Percentiles rank a stretch among this genome's conserved stretches.
These are phyloP conservation scores for Adela reaumurella DNA, from an alignment of 2,888 invertebrate species.

Conservation along the genomic window DNA sequence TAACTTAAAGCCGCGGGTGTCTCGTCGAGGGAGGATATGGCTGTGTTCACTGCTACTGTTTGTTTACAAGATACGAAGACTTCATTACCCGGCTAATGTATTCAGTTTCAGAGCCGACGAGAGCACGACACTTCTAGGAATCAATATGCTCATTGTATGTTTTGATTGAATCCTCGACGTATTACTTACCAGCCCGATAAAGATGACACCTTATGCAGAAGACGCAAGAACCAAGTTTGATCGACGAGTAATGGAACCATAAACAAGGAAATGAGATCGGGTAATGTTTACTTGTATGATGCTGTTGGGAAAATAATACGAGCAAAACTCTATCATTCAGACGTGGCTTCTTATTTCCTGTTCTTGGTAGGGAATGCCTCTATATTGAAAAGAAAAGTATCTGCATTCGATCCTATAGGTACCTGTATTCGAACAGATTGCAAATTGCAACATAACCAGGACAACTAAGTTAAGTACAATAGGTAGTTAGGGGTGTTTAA, in stretches of 20 bases:
- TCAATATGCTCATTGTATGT: constrained; percentile 40
- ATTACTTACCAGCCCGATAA: background rate
- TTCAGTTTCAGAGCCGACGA: constrained; percentile 57
- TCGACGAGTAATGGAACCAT: background rate
- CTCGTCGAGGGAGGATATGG: no score
- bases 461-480: no score
- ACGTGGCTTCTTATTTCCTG: no score
- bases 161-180: background rate
- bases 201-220: background rate
- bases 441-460: no score
- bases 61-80: constrained; percentile 55
- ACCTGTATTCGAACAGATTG: no score
- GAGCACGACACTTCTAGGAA: constrained; percentile 56
- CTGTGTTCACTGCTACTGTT: constrained; percentile 20
- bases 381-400: no score
- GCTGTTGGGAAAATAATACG: background rate
- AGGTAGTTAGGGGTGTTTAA: no score
- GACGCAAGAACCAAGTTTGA: background rate
- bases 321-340: background rate
- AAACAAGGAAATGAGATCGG: background rate
- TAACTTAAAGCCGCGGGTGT: no score
- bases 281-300: background rate
- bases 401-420: no score
- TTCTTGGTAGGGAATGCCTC: no score
- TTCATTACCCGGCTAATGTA: constrained; percentile 59